Conservation (phyloP, 1,140 invertebrate species). For the Euglossa dilemma region DNA sequence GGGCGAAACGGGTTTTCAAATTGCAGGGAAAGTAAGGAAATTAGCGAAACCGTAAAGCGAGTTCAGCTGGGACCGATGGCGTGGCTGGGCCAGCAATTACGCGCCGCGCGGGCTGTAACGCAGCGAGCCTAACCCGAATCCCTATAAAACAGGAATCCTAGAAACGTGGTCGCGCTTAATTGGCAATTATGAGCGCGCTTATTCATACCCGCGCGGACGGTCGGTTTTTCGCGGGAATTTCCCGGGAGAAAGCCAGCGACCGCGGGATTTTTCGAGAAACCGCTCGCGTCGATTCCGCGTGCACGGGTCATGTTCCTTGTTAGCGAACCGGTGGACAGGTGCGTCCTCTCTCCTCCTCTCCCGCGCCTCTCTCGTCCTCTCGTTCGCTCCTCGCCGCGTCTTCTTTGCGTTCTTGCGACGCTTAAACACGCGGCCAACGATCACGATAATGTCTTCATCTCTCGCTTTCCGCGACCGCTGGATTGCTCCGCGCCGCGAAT, state of each 20-base stretch:
- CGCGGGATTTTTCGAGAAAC: background rate
- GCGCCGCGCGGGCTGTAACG: no score
- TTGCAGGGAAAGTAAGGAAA: no score
- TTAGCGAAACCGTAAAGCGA: no score
- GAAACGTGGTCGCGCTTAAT: background rate
- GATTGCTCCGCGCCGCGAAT: conserved; percentile 44
- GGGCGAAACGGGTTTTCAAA: no score
- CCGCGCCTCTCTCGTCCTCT: background rate
- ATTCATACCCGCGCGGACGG: background rate
- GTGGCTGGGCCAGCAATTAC: no score
- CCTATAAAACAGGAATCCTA: background rate
- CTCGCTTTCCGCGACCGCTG: conserved; percentile 40
- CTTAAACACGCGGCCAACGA: conserved; percentile 54
- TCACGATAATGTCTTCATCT: conserved; percentile 66
- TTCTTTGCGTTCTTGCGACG: conserved; percentile 48
- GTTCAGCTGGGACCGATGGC: no score
- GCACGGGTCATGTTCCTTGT: conserved; percentile 13
- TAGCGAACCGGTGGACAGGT: conserved; percentile 49
- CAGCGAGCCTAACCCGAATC: background rate
- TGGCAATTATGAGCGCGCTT: background rate
- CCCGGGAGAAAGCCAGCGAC: background rate
- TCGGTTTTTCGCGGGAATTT: background rate
- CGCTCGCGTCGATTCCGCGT: background rate
- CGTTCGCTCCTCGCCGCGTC: background rate
- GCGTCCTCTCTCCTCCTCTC: conserved; percentile 17